Evolutionary conservation across 1,140 invertebrate species (phyloP).

Genomic region (Bombus sylvicola): DNA sequence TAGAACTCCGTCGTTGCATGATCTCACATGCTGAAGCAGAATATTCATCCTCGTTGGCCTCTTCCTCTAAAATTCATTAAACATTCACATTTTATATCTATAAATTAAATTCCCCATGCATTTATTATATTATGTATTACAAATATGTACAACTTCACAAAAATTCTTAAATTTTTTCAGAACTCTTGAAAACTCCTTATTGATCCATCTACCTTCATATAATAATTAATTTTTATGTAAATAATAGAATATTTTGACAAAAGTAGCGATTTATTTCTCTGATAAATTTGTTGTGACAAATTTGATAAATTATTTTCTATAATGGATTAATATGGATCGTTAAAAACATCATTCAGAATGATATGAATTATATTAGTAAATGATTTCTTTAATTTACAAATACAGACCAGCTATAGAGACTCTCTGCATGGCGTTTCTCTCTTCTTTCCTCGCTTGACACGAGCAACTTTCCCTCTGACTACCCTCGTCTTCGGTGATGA

Average conservation of each 20-base stretch:
- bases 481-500: slow-evolving; percentile 80
- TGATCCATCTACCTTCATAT: too few species aligned
- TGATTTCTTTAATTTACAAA: not conserved
- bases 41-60: slow-evolving; percentile 90
- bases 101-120: not conserved
- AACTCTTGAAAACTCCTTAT: too few species aligned
- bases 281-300: too few species aligned
- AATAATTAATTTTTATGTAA: too few species aligned
- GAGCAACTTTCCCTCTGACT: not conserved
- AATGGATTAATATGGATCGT: not conserved
- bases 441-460: not conserved
- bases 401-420: slow-evolving; percentile 59
- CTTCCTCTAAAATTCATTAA: slow-evolving; percentile 72
- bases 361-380: not conserved
- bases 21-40: slow-evolving; percentile 92
- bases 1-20: slow-evolving; percentile 88
- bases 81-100: not conserved
- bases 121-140: not conserved
- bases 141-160: not conserved
- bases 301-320: too few species aligned
- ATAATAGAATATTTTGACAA: too few species aligned
- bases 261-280: too few species aligned
- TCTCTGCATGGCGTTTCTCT: slow-evolving; percentile 36
- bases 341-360: too few species aligned
- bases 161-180: not conserved